A percentile compares a stretch with the other conserved stretches of the same genome.
These are phyloP conservation scores for Silurus lanzhouensis DNA, from an alignment of 2,797 vertebrate species.

Conservation along the genomic window DNA sequence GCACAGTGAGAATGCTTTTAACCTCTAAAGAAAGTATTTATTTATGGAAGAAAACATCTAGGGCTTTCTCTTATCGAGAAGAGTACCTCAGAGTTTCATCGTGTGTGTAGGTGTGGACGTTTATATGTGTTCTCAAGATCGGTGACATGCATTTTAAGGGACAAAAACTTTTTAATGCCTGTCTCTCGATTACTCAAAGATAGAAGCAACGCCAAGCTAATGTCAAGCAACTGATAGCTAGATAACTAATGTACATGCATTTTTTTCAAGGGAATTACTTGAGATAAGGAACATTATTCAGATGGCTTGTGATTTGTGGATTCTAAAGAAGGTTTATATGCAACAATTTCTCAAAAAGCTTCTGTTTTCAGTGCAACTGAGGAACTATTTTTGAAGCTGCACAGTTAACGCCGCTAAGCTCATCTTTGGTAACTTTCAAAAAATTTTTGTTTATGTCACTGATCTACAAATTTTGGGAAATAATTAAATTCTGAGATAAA, in stretches of 20 bases:
- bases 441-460: no score
- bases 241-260: not conserved
- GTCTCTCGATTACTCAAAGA: not conserved
- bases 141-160: no score
- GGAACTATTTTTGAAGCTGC: not conserved
- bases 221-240: not conserved
- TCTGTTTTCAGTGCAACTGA: not conserved
- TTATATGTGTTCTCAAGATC: not conserved
- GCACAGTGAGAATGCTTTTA: conserved; percentile 26
- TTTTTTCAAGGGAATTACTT: not conserved
- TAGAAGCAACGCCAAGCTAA: not conserved
- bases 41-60: not conserved
- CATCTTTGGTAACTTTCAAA: not conserved
- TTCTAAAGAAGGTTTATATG: not conserved
- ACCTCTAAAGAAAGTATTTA: not conserved
- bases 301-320: not conserved
- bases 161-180: not conserved
- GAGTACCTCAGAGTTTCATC: not conserved
- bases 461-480: no score
- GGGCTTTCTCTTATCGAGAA: conserved; percentile 1
- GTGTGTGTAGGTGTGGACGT: not conserved
- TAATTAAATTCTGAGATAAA: no score
- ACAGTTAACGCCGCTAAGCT: not conserved
- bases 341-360: not conserved
- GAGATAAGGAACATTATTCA: not conserved